phyloP scores from a whole-genome alignment of 2,888 invertebrate species.

The Lasioglossum malachurum region DNA sequence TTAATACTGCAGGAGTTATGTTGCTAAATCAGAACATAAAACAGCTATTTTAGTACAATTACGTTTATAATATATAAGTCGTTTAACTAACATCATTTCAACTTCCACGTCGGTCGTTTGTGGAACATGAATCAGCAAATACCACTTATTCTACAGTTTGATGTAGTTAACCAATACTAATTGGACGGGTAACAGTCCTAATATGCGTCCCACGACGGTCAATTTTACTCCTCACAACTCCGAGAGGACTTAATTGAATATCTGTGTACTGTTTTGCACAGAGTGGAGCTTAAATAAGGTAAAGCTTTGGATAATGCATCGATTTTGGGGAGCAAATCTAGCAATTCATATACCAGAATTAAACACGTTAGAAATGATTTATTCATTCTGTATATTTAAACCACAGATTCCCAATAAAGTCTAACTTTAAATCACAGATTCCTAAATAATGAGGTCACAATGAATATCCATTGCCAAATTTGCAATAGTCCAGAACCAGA shows the following conservation, averaged over 20 bases:
- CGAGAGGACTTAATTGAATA: constrained; percentile 6
- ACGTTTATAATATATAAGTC: not conserved
- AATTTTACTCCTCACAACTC: constrained; percentile 10
- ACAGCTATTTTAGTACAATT: not conserved
- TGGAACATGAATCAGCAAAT: constrained; percentile 2
- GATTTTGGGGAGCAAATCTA: not conserved
- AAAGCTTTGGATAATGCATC: not conserved
- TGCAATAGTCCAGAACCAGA: not conserved
- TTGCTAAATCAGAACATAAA: not conserved
- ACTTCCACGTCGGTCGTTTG: not conserved
- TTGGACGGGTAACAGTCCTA: constrained; percentile 8
- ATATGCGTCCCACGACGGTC: constrained; percentile 10
- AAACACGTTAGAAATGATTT: not conserved
- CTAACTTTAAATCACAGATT: not conserved
- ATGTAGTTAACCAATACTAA: constrained; percentile 5
- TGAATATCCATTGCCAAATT: not conserved
- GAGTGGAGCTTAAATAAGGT: not conserved
- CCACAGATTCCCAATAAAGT: not conserved
- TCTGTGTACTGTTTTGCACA: not conserved
- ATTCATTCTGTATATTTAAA: not conserved
- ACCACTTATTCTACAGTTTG: constrained; percentile 7
- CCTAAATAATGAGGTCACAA: not conserved
- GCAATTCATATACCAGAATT: not conserved
- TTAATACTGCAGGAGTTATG: not conserved
- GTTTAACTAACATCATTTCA: not conserved